Base-by-base conservation (phyloP, 2,888 invertebrate genomes). In the Macrophya alboannulata region DNA sequence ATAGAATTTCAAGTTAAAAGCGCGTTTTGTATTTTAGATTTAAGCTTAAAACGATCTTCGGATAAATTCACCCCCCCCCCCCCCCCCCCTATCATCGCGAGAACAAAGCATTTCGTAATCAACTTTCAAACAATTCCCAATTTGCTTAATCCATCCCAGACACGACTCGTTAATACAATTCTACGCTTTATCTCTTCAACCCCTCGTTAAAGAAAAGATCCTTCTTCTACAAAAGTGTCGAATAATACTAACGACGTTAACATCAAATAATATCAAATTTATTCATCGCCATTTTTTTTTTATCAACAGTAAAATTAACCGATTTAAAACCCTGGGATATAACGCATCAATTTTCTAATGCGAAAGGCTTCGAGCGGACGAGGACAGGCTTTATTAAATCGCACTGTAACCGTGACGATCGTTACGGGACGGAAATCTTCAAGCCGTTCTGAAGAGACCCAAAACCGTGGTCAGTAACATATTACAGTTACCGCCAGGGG, bases 401-500 rank as follows among this genome's bases (percentile, higher is more conserved):
- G 31, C 2, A 45, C 45, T 48, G 21, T 45, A 74, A 21, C 4
- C 21, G 74, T 21, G 45, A 48, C 12, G 48, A 77, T 51, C 31
- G 77, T 77, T 77, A 12, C 77, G 25, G 77, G 51, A 17, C 55
- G 77, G 77, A 77, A 77, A 77, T 77, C 77, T 77, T 77, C 77
- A 25, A 51, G 77, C 10, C 31, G 31, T 77, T 55, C 48, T 10
- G 77, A 55, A 77, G 51, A n/a, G 51, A n/a, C 31, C 48, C 55
- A n/a, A 48, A 77, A 48, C 17, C 77, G 25, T 51, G 51, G 77
- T 77, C 77, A 77, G 77, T 31, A 55, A 77, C 77, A 77, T 51
- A 77, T 77, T 55, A 77, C 31, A 77, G 15, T 77, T 31, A 55
- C 77, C 15, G n/a, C 48, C 37, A n/a, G 45, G 45, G 74, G 45